These are phyloP conservation scores for Babylonia areolata DNA, from an alignment of 1,140 invertebrate genomes.

Conservation along the genomic window DNA sequence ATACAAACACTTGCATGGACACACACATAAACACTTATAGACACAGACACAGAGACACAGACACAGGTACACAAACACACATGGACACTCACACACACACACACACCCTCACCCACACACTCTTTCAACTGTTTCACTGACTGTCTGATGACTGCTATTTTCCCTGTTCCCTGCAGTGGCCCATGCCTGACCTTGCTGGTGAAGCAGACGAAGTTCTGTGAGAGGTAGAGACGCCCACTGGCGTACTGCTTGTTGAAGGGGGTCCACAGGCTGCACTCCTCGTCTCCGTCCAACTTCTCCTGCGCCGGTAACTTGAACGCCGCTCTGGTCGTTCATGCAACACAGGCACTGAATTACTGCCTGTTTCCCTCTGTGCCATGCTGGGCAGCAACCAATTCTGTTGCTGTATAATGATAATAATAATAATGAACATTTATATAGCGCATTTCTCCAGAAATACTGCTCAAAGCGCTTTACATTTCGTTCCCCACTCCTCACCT, in stretches of 20 bases:
- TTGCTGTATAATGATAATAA: too few species aligned
- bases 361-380: too few species aligned
- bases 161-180: too few species aligned
- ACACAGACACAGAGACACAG: not conserved
- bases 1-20: not conserved
- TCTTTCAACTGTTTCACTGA: too few species aligned
- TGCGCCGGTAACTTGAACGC: slow-evolving; percentile 89
- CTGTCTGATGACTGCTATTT: too few species aligned
- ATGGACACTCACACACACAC: not conserved
- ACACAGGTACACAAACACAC: not conserved
- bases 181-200: slow-evolving; percentile 87
- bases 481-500: too few species aligned
- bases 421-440: too few species aligned
- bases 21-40: not conserved
- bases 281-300: slow-evolving; percentile 95
- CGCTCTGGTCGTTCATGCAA: slow-evolving; percentile 80
- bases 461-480: too few species aligned
- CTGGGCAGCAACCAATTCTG: too few species aligned
- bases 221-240: slow-evolving; percentile 93
- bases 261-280: slow-evolving; percentile 94
- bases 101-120: too few species aligned
- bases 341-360: too few species aligned
- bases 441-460: too few species aligned
- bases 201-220: slow-evolving; percentile 97
- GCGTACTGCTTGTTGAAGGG: slow-evolving; percentile 95